Base-by-base conservation (phyloP, 1,140 invertebrate species). In the Sinella curviseta region DNA sequence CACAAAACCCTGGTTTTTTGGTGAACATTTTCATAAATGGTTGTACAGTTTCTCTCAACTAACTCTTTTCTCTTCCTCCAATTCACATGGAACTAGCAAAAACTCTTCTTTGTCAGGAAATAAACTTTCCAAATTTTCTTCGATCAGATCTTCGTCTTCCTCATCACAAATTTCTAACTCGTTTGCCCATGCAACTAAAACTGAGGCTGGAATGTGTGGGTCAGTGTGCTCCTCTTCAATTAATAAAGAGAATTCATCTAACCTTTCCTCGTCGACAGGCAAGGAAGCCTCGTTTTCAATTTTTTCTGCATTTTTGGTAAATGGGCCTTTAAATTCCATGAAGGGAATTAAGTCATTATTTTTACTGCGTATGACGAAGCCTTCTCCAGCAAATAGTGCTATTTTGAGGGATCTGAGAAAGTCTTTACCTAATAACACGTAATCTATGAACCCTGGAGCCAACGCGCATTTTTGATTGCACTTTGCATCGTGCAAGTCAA, bases 11-110 rank as follows among this genome's bases (percentile, higher is more conserved):
- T 8, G 39, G 39, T 4, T 8, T 48, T 48, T 48, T 48, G 17
- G 39, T 48, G 17, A 48, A 48, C 39, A 48, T 48, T 83, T 87
- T 17, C 55, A 60, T 4, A 60, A 60, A 60, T 24, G 55, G 55
- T 8, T 4, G 24, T 3, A 60, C 24, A 24, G 24, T 14, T 60
- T 14, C n/a, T 17, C 55, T 12, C 14, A 60, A 24, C 3, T 12
- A 12, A 3, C 3, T 26, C 24, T 60, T 60, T 60, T 8, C 3
- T 60, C n/a, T 60, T 60, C 55, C 3, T 8, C n/a, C 3, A 60
- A 24, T 24, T 60, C 55, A 4, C 24, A 12, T 24, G 55, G 55
- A 14, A 60, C 55, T 24, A 60, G 12, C 4, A 60, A 26, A 60
- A 60, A 60, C n/a, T n/a, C n/a, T 24, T 60, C 55, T 8, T 60